phyloP scores from a whole-genome alignment of 2,888 invertebrate genomes.

The Spatulosminthurus flaviceps region DNA sequence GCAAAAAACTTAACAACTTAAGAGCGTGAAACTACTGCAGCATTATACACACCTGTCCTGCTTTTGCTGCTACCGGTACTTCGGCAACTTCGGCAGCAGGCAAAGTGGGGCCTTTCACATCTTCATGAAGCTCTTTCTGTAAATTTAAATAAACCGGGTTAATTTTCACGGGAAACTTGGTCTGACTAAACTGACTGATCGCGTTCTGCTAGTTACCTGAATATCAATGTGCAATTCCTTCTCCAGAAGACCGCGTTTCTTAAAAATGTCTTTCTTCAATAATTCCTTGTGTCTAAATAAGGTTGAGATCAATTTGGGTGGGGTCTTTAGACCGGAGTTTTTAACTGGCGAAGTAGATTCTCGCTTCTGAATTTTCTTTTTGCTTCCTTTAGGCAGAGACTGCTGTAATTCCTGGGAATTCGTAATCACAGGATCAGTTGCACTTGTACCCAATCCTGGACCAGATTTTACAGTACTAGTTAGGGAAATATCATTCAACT shows the following conservation, averaged over 20 bases:
- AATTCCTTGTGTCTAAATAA: conserved; percentile 89
- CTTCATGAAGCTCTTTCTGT: conserved; percentile 30
- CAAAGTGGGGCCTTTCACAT: not conserved
- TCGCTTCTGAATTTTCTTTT: conserved; percentile 30
- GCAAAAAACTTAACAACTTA: conserved; percentile 65
- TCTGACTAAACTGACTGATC: too few relatives aligned
- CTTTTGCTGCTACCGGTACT: not conserved
- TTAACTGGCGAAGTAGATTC: conserved; percentile 37
- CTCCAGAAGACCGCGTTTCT: conserved; percentile 87
- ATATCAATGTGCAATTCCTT: conserved; percentile 90
- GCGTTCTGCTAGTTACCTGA: conserved; percentile 70
- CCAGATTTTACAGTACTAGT: not conserved
- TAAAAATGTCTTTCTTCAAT: conserved; percentile 91
- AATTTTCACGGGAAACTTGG: too few relatives aligned
- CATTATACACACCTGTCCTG: conserved; percentile 17
- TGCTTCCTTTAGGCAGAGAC: conserved; percentile 23
- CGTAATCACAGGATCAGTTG: not conserved
- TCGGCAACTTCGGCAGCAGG: not conserved
- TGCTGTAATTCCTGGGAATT: conserved; percentile 13
- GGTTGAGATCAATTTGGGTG: conserved; percentile 46
- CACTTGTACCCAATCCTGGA: not conserved
- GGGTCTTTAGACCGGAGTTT: conserved; percentile 24
- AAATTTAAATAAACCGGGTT: not conserved
- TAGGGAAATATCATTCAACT: not conserved
- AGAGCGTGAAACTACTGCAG: not conserved